Evolutionary conservation across 2,888 invertebrate genomes (phyloP).

Genomic region (Cyrtodaria siliqua): DNA sequence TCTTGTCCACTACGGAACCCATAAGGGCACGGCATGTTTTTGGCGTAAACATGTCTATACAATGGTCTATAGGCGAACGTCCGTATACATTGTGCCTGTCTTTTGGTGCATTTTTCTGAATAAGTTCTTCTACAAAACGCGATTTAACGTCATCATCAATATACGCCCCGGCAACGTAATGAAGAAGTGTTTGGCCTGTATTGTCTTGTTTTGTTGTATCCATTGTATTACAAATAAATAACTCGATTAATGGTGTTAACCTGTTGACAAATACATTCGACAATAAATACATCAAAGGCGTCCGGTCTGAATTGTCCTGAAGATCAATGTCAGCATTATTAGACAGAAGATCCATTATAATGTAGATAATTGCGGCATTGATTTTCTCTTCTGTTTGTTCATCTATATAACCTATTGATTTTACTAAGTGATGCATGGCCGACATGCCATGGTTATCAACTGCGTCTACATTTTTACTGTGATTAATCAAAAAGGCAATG

Average conservation of each 20-base stretch:
- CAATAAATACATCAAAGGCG: background rate
- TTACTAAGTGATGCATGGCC: too few species aligned
- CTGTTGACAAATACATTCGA: background rate
- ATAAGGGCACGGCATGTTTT: too few species aligned
- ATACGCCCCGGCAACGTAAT: background rate
- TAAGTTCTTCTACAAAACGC: background rate
- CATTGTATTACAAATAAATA: background rate
- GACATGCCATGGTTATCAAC: too few species aligned
- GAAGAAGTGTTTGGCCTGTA: background rate
- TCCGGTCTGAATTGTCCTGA: background rate
- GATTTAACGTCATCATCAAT: background rate
- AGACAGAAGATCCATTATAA: background rate
- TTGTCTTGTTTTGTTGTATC: background rate
- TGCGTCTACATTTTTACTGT: too few species aligned
- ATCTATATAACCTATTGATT: too few species aligned
- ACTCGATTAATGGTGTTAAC: background rate
- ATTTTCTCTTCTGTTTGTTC: too few species aligned
- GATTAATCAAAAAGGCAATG: too few species aligned
- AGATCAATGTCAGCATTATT: background rate
- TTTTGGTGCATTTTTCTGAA: background rate
- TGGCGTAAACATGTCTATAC: too few species aligned
- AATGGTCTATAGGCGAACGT: too few species aligned
- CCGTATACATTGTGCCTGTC: too few species aligned
- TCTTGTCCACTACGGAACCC: too few species aligned
- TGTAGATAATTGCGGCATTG: too few species aligned